Evolutionary conservation across 2,888 invertebrate genomes (phyloP), one percentile per base, ranked within the genome.

Genomic region (Yponomeuta malinellus): DNA sequence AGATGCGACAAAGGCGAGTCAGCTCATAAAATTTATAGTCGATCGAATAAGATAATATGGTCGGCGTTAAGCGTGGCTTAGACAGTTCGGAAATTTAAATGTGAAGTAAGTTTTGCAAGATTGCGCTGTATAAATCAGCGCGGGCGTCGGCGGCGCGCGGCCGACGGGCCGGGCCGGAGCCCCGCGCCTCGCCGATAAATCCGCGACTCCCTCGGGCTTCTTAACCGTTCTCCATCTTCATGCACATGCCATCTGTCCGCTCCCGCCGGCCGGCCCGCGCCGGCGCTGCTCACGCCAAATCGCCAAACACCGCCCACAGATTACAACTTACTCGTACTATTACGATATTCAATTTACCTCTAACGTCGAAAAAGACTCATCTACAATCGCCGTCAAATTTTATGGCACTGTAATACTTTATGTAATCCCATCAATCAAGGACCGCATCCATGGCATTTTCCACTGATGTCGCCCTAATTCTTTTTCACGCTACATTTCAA

Each of bases 71-170:
- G 90, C 89, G 85, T 87, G 89, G 90, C 90, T 92, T 92, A 92
- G 92, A 92, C 92, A 92, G 92, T 92, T 92, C 84, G 91, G 81
- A 92, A 92, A 92, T 92, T 92, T 92, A 92, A 92, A 92, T 92
- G 92, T 91, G 92, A 92, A 92, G 92, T 91, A 92, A 91, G 92
- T 92, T 92, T 92, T 92, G 91, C 88, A 88, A 92, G 92, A 91
- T 92, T 92, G 90, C 85, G 87, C 88, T 83, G 88, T 84, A 91
- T 92, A 92, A 92, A 92, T 92, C 91, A 92, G 92, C 84, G 85
- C 82, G 81, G 75, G 83, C 79, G 82, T 80, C 80, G 80, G 71
- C 67, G 79, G 76, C 76, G 80, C 78, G 79, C 78, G 73, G 77
- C 75, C 74, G 75, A 76, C 37, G 65, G 65, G 68, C 71, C 12